Conservation (phyloP, 2,113 vertebrate species). For the Chiloscyllium plagiosum region DNA sequence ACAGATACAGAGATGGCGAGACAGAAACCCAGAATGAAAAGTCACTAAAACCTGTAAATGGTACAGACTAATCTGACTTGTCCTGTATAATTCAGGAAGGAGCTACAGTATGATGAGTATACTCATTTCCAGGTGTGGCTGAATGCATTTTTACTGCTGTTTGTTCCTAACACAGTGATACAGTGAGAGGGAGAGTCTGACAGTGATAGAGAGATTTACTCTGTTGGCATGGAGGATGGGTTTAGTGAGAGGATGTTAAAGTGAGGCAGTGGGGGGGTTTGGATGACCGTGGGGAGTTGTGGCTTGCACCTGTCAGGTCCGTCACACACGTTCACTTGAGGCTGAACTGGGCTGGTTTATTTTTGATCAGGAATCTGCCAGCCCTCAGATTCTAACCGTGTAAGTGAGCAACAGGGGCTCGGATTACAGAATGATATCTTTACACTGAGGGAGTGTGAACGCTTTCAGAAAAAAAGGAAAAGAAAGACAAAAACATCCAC, state of each 20-base stretch:
- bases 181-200: neutral
- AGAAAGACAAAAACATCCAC: neutral
- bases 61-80: no score
- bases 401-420: conserved; percentile 59
- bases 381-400: conserved; percentile 65
- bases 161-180: neutral
- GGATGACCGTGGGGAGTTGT: neutral
- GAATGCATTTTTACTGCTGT: no score
- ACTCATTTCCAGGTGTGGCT: no score
- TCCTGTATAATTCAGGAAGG: no score
- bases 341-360: conserved; percentile 47
- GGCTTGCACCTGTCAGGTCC: neutral
- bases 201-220: neutral
- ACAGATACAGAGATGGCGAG: neutral
- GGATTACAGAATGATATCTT: conserved; percentile 50
- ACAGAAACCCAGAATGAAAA: neutral
- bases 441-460: neutral
- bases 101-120: no score
- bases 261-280: neutral
- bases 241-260: neutral
- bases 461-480: neutral
- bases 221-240: neutral
- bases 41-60: no score
- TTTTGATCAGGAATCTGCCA: conserved; percentile 68
- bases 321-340: conserved; percentile 9